A percentile compares a stretch with the other conserved stretches of the same genome.
Evolutionary conservation across 2,888 invertebrate species (phyloP).

Genomic region (Hyppa rectilinea): DNA sequence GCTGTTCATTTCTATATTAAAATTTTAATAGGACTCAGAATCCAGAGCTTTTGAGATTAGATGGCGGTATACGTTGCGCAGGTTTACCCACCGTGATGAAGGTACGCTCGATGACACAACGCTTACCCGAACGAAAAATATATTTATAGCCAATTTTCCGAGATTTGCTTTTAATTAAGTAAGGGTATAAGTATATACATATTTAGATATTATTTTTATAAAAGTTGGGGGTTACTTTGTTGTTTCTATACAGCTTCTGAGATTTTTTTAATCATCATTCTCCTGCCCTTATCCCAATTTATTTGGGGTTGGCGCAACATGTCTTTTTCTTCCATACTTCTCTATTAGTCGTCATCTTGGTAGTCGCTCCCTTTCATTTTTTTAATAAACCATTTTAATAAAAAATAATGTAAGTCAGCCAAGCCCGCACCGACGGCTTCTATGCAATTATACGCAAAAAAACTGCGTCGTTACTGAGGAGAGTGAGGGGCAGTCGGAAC

Average conservation of each 20-base stretch:
- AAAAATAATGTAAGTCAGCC: not conserved
- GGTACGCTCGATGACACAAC: conserved; percentile 60
- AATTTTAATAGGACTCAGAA: conserved; percentile 73
- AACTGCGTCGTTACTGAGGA: too few relatives aligned
- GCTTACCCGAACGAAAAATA: conserved; percentile 55
- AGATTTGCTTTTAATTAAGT: conserved; percentile 63
- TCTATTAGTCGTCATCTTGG: too few relatives aligned
- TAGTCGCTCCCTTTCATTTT: too few relatives aligned
- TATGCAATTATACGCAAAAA: too few relatives aligned
- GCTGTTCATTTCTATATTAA: conserved; percentile 74
- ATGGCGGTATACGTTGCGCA: conserved; percentile 52
- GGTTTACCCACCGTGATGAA: conserved; percentile 63
- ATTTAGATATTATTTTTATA: too few relatives aligned
- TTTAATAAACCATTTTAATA: not conserved
- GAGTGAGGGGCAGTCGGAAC: too few relatives aligned
- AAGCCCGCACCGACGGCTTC: too few relatives aligned
- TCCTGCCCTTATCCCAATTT: too few relatives aligned
- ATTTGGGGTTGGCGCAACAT: too few relatives aligned
- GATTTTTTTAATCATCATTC: too few relatives aligned
- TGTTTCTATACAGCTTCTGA: not conserved
- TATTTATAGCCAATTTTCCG: conserved; percentile 51
- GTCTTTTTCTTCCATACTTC: too few relatives aligned
- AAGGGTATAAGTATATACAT: too few relatives aligned
- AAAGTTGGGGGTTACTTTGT: conserved; percentile 19
- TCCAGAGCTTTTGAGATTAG: conserved; percentile 73